Base-by-base conservation (phyloP, 1,140 invertebrate genomes). In the Colletes latitarsis region DNA sequence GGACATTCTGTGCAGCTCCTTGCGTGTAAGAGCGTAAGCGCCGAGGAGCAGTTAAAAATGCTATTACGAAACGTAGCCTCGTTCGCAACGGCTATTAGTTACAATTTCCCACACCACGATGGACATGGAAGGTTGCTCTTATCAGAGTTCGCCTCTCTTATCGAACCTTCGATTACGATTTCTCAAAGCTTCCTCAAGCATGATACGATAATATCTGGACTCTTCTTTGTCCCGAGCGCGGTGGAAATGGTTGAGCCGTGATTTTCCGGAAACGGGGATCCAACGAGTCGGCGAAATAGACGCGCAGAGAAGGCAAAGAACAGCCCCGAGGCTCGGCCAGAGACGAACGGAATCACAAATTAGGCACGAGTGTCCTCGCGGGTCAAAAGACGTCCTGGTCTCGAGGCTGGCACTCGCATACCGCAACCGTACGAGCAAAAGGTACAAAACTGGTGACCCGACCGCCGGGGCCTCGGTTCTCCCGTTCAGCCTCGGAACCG, bases 401-500 rank as follows among this genome's bases (percentile, higher is more conserved):
- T 74, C 17, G 52, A 75, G 55, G 72, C 64, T 76, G 80, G 74
- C 78, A 30, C 1, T 83, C 86, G 69, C 82, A 85, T 86, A 83
- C 87, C 83, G 82, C 82, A 41, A 70, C 77, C 77, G 81, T 30
- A 49, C 82, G 62, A 63, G 81, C 82, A 90, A 91, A 91, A 90
- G 90, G 88, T 86, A 88, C 77, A 89, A 88, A 88, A 90, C 83
- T 79, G 86, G 84, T 91, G 90, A 91, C 90, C 90, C 88, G 87
- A 84, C 90, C 84, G 58, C 53, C 67, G 43, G 19, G 70, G 74
- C 77, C 77, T 68, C 63, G 84, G 82, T 81, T 83, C 88, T 88
- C 82, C 88, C 85, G 84, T 89, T 89, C 88, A 46, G 88, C 88
- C 85, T 89, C 85, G 81, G 77, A 85, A 90, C 88, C 84, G 78